Base-by-base conservation (phyloP, 2,113 vertebrate genomes). In the Grantiella picta region DNA sequence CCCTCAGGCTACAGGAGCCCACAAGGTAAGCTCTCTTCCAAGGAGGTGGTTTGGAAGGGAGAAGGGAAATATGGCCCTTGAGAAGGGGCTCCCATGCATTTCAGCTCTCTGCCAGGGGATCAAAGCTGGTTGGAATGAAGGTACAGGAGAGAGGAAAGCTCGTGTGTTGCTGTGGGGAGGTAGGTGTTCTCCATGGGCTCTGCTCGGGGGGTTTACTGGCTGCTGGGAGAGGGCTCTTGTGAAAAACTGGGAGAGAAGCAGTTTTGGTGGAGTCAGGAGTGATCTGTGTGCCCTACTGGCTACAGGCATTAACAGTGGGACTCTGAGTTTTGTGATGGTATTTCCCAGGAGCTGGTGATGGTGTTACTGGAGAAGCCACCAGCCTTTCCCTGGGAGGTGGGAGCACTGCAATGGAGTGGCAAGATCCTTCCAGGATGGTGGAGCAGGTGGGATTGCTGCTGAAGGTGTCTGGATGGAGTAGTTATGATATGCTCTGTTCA, bases 1-100 rank as follows among this genome's bases (percentile, higher is more conserved):
- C 42, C 33, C 68, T 29, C 28, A 50, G 78, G 63, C 49, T 71
- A 2, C 24, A 61, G 81, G 36, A 95, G 49, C 75, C 53, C 31
- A 11, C 0, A 6, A 24, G 75, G 75, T 49, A 61, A 82, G 50
- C 4, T 68, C 13, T 15, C 1, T 5, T 29, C 4, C 0, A 2
- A 13, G 18, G 33, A 60, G 44, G 21, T 66, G 28, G 17, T 25
- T 78, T 91, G 35, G 47, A 70, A 65, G 2, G 22, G 9, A 25
- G 17, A n/a, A 53, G 38, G 14, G 50, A 63, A 76, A 42, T 4
- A 16, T 4, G 60, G 63, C 31, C 11, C 5, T 11, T 19, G 44
- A 53, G 56, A 42, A 59, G 21, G 14, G 10, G 8, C 2, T 68
- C 1, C 4, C 1, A 2, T 21, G 1, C 0, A 0, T 14, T 45